These are phyloP conservation scores for Hemistola chrysoprasaria DNA, from an alignment of 2,888 invertebrate species.

Conservation along the genomic window DNA sequence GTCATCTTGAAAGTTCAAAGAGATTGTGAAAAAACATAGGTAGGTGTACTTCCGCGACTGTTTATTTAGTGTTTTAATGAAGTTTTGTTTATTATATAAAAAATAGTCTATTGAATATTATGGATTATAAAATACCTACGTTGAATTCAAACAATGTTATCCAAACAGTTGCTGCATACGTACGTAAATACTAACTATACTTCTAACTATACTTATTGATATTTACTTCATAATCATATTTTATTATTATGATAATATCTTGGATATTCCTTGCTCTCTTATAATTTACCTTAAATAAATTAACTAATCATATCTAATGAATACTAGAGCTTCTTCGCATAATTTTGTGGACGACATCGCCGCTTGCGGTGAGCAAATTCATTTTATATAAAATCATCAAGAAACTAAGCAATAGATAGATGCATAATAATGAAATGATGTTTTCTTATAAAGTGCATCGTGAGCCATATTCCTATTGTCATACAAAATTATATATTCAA, in stretches of 20 bases:
- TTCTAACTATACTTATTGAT: constrained; percentile 56
- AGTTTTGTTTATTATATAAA: too few species aligned
- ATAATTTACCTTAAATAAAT: constrained; percentile 72
- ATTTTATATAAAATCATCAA: constrained; percentile 11
- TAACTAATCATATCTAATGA: constrained; percentile 75
- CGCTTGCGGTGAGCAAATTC: constrained; percentile 66
- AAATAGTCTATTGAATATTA: too few species aligned
- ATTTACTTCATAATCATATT: constrained; percentile 51
- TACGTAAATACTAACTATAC: constrained; percentile 57
- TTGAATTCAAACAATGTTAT: constrained; percentile 55
- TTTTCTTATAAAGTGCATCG: too few species aligned
- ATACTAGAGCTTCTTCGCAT: constrained; percentile 70
- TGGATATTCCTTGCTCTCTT: constrained; percentile 77
- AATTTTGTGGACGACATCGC: constrained; percentile 53
- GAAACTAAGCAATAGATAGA: neutral
- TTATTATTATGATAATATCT: constrained; percentile 70
- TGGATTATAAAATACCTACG: too few species aligned
- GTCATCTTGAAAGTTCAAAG: too few species aligned
- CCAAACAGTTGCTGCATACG: constrained; percentile 51
- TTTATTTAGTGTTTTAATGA: too few species aligned
- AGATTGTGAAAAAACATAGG: too few species aligned
- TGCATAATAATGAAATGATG: neutral
- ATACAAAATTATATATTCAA: too few species aligned
- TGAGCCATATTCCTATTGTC: too few species aligned
- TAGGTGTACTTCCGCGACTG: too few species aligned